Evolutionary conservation across 2,888 invertebrate species (phyloP), one percentile per base, ranked within the genome.

Genomic region (Hyposoter dolosus): DNA sequence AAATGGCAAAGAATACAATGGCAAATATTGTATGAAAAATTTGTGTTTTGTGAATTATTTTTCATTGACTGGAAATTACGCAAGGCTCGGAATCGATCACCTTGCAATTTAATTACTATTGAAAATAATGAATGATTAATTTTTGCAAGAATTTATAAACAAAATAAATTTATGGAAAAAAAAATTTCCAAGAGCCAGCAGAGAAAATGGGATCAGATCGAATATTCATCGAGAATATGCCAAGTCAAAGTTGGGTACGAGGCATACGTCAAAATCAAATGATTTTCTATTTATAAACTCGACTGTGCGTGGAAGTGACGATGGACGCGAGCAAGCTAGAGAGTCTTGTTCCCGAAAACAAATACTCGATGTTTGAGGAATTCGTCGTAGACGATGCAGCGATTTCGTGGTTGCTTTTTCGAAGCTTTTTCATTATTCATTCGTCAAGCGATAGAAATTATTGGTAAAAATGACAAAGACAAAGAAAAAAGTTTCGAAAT

Each of bases 241-340:
- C 60, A 6, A 83, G 86, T 87, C 83, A 87, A 90, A 68, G 45
- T 10, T 9, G 63, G 56, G 56, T 89, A 88, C 88, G 88, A 90
- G 87, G 90, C 90, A 90, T 91, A 91, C 91, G 89, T 92, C 93
- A 93, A 93, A 93, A 92, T 93, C 92, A 92, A 93, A 93, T 91
- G 90, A 88, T 89, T 89, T 84, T 87, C 92, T 93, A 93, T 93
- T 93, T 92, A 91, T 92, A 92, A 90, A 86, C 77, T 88, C 89
- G 88, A 90, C 89, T 88, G 63, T 88, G 85, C 83, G 88, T 89
- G 86, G 68, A 86, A 82, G 78, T 83, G 89, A 88, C 90, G 89
- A 90, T 89, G 89, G 87, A 71, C 88, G 88, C 89, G 89, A 40
- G 69, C 23, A 47, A 65, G 45, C 50, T 35, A 50, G 40, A 6